Evolutionary conservation across 2,113 vertebrate species (phyloP).

Genomic region (Oryctolagus cuniculus): mOryCun1.1 NC_091440.1:54367001-54367500

Average conservation of each 20-base stretch:
- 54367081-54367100: slow-evolving; percentile 10
- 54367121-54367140: not conserved
- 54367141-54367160: not conserved
- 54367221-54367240: not conserved
- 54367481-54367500: no score
- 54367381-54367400: not conserved
- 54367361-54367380: slow-evolving; percentile 34
- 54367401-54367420: not conserved
- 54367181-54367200: not conserved
- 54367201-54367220: slow-evolving; percentile 48
- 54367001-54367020: not conserved
- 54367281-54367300: not conserved
- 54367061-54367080: not conserved
- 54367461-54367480: no score
- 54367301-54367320: not conserved
- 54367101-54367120: slow-evolving; percentile 38
- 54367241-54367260: not conserved
- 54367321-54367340: not conserved
- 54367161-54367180: not conserved
- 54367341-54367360: slow-evolving; percentile 8
- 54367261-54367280: slow-evolving; percentile 25
- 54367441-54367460: no score
- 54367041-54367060: not conserved
- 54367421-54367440: not conserved
- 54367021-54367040: not conserved